These are phyloP conservation scores for Bombus cullumanus DNA, from an alignment of 1,140 invertebrate genomes.

Conservation along the genomic window DNA sequence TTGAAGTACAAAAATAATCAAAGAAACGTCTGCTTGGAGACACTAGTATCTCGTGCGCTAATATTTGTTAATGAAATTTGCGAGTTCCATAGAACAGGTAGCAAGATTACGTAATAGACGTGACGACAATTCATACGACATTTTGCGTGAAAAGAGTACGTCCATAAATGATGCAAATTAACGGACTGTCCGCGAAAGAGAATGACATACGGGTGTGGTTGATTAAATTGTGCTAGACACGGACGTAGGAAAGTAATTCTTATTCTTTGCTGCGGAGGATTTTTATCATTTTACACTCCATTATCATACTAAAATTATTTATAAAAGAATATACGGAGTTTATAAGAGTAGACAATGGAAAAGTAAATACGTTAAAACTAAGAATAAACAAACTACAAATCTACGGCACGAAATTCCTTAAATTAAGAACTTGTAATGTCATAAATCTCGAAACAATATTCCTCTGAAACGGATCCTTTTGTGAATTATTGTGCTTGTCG, in stretches of 20 bases:
- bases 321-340: neutral
- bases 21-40: neutral
- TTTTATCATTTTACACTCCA: neutral
- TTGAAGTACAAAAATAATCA: neutral
- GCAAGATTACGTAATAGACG: neutral
- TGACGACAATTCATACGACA: neutral
- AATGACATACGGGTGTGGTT: neutral
- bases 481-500: neutral
- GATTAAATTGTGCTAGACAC: neutral
- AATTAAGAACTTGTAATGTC: neutral
- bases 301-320: neutral
- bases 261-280: neutral
- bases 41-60: neutral
- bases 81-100: neutral
- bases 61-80: conserved; percentile 34
- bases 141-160: neutral
- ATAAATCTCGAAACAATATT: neutral
- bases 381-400: neutral
- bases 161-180: conserved; percentile 25
- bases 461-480: neutral
- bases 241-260: neutral
- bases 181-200: neutral
- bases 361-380: neutral
- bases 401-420: too few species aligned
- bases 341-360: neutral